Evolutionary conservation across 2,888 invertebrate genomes (phyloP).

Genomic region (Sarcophaga carnaria): DNA sequence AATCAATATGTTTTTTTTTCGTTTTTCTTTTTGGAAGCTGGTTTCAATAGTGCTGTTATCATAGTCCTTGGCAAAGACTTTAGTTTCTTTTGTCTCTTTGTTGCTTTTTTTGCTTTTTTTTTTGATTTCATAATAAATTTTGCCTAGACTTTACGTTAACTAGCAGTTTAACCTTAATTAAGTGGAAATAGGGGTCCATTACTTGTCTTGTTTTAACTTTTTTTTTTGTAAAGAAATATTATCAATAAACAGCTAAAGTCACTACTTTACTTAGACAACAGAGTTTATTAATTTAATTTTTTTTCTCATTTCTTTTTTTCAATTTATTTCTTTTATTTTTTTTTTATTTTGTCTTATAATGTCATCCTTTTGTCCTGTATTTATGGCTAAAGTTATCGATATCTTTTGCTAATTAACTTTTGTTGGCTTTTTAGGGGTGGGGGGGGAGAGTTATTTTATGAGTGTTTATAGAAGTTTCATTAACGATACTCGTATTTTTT

Average conservation of each 20-base stretch:
- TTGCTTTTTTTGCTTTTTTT: neutral
- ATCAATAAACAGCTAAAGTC: constrained; percentile 19
- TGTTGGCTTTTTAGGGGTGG: neutral
- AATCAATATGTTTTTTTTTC: neutral
- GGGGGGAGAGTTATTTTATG: neutral
- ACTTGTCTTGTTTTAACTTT: neutral
- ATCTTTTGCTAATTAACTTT: neutral
- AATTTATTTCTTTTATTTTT: neutral
- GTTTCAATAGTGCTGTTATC: no score
- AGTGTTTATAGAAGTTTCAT: neutral
- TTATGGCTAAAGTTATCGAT: neutral
- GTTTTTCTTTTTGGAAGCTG: neutral
- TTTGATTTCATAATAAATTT: neutral
- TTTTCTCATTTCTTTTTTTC: no score
- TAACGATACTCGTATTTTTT: neutral
- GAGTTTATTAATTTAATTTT: neutral
- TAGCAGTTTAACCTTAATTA: constrained; percentile 66
- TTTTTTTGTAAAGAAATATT: constrained; percentile 25
- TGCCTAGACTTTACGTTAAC: constrained; percentile 21
- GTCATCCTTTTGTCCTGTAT: neutral
- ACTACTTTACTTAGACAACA: neutral
- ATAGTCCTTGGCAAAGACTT: neutral
- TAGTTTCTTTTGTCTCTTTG: neutral
- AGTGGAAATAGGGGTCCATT: constrained; percentile 25
- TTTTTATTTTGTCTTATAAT: neutral